Percentiles rank a stretch among this genome's conserved stretches.
These are phyloP conservation scores for Heptranchias perlo DNA, from an alignment of 2,113 vertebrate species.

Conservation along the genomic window DNA sequence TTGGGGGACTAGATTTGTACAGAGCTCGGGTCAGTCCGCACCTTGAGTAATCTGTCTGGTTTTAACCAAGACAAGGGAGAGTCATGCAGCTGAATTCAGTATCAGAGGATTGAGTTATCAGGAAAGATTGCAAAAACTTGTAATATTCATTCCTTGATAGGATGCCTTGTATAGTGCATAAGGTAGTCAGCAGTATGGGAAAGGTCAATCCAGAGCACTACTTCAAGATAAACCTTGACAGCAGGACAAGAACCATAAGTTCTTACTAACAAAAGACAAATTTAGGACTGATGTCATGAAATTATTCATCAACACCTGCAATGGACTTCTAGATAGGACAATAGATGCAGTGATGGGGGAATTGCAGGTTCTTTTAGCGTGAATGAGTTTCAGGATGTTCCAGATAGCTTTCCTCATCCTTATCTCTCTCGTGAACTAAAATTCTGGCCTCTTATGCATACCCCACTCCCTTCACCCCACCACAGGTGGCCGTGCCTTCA, in stretches of 20 bases:
- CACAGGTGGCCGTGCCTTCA: no score
- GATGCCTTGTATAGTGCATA: not conserved
- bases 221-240: not conserved
- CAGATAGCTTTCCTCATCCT: not conserved
- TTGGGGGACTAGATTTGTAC: not conserved
- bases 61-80: not conserved
- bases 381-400: not conserved
- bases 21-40: not conserved
- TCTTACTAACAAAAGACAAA: not conserved
- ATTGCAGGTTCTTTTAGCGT: not conserved
- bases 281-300: not conserved
- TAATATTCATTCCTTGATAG: no score
- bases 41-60: not conserved
- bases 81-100: not conserved
- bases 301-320: not conserved
- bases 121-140: not conserved
- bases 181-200: not conserved
- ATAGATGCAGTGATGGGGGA: no score
- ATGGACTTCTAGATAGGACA: not conserved
- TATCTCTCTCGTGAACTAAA: not conserved
- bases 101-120: not conserved
- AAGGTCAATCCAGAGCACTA: not conserved
- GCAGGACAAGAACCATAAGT: not conserved
- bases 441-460: no score
- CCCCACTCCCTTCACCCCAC: no score